These are phyloP conservation scores for Liopterus haemorrhoidalis DNA, from an alignment of 2,888 invertebrate genomes.

Conservation along the genomic window DNA sequence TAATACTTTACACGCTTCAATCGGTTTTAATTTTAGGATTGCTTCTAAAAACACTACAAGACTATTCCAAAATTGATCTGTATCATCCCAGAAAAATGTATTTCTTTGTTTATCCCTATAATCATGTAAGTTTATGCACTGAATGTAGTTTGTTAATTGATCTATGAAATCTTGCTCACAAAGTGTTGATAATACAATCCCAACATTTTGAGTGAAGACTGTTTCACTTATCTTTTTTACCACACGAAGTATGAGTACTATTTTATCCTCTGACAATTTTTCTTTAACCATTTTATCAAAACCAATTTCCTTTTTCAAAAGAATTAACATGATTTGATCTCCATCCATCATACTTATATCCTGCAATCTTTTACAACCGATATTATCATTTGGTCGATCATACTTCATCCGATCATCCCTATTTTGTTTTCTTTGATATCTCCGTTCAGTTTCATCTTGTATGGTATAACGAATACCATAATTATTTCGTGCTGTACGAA, in stretches of 20 bases:
- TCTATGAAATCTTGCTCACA: neutral
- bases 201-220: constrained; percentile 4
- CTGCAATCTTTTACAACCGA: constrained; percentile 47
- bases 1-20: constrained; percentile 13
- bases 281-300: neutral
- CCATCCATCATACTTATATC: constrained; percentile 46
- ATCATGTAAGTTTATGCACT: constrained; percentile 6
- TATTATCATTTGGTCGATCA: too few species aligned
- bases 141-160: neutral
- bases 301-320: neutral
- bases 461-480: too few species aligned
- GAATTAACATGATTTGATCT: constrained; percentile 5
- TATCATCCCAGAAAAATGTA: constrained; percentile 10
- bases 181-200: constrained; percentile 1
- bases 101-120: constrained; percentile 9
- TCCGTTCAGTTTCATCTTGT: too few species aligned
- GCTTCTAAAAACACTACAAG: constrained; percentile 9
- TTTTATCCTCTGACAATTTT: neutral
- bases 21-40: constrained; percentile 12
- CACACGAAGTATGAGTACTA: constrained; percentile 11
- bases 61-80: constrained; percentile 16
- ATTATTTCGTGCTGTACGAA: too few species aligned
- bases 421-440: too few species aligned
- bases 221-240: constrained; percentile 8
- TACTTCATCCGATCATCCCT: too few species aligned